Evolutionary conservation across 2,797 vertebrate genomes (phyloP).

Genomic region (Lagorchestes hirsutus): DNA sequence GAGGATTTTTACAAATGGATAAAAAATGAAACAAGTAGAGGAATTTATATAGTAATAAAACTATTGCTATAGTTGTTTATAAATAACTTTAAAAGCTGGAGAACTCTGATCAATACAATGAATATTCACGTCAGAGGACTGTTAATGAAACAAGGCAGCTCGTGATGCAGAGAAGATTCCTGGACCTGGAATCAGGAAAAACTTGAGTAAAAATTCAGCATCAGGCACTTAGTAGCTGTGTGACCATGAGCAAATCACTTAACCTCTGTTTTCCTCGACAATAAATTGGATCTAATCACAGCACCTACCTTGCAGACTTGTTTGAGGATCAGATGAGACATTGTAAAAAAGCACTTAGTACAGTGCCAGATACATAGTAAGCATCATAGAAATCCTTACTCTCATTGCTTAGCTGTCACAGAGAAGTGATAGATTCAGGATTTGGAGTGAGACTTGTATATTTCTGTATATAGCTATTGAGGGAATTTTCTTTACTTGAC

Average conservation of each 20-base stretch:
- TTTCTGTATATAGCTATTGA: background rate
- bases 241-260: background rate
- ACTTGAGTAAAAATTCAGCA: too few relatives aligned
- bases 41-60: background rate
- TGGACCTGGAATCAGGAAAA: background rate
- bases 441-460: background rate
- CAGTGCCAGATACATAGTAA: background rate
- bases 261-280: background rate
- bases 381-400: background rate
- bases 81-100: background rate
- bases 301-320: background rate
- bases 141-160: background rate
- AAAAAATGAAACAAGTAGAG: background rate
- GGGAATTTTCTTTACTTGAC: background rate
- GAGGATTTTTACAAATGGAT: background rate
- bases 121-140: background rate
- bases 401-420: background rate
- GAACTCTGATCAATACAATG: background rate
- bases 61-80: background rate
- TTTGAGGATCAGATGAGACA: background rate
- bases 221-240: background rate
- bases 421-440: background rate
- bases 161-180: background rate
- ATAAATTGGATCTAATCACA: background rate
- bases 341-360: background rate